A percentile compares a stretch with the other conserved stretches of the same genome.
These are phyloP conservation scores for Tetragnatha montana DNA, from an alignment of 2,888 invertebrate species.

Conservation along the genomic window DNA sequence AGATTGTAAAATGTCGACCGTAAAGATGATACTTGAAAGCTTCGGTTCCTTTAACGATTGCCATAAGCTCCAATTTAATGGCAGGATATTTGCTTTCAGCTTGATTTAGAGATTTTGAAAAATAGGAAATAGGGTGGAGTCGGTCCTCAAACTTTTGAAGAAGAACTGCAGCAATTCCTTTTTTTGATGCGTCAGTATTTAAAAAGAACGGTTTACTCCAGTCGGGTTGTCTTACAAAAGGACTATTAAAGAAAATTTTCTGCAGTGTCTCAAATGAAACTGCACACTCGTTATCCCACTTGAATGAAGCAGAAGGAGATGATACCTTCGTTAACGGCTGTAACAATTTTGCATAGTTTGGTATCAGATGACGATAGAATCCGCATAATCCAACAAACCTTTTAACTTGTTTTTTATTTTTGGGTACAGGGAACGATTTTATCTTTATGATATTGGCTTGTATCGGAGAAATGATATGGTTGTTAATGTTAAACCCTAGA, in stretches of 20 bases:
- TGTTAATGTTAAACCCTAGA: conserved; percentile 14
- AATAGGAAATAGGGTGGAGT: background rate
- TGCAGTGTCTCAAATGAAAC: background rate
- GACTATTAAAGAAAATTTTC: background rate
- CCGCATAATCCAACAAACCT: conserved; percentile 20
- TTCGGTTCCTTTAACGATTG: background rate
- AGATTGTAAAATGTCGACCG: background rate
- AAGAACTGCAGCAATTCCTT: too few relatives aligned
- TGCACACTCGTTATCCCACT: background rate
- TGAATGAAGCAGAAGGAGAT: background rate
- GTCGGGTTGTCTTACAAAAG: conserved; percentile 15
- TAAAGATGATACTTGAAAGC: conserved; percentile 11
- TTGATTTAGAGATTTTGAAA: background rate
- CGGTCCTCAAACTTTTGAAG: too few relatives aligned
- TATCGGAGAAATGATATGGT: background rate
- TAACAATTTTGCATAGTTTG: background rate
- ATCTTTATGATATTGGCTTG: conserved; percentile 20
- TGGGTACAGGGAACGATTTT: background rate
- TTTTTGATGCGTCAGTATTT: too few relatives aligned
- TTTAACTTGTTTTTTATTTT: conserved; percentile 3
- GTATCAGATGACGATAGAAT: conserved; percentile 24
- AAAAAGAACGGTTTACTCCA: background rate
- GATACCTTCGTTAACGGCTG: background rate
- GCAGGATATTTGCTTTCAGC: background rate
- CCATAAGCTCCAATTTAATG: conserved; percentile 10